These are phyloP conservation scores for Vimba vimba DNA, from an alignment of 2,113 vertebrate genomes.

Conservation along the genomic window DNA sequence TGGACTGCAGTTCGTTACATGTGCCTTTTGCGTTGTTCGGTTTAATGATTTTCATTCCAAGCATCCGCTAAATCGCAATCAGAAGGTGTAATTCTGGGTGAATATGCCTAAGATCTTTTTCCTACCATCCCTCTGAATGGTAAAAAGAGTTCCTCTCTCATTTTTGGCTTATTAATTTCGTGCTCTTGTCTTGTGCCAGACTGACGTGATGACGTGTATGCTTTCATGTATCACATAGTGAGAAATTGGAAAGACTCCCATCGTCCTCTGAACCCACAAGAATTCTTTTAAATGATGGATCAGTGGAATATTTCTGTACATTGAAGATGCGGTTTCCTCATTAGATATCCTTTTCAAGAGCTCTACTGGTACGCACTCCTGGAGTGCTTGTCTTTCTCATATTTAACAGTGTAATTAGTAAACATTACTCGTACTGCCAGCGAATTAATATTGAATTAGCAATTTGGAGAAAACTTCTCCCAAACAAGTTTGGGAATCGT, in stretches of 20 bases:
- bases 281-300: conserved; percentile 39
- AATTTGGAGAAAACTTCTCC: conserved; percentile 59
- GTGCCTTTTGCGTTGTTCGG: neutral
- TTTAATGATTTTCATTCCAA: neutral
- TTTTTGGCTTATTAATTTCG: neutral
- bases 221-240: conserved; percentile 13
- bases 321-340: conserved; percentile 18
- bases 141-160: neutral
- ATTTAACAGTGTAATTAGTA: conserved; percentile 23
- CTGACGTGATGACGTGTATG: neutral
- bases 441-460: conserved; percentile 65
- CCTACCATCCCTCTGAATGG: neutral
- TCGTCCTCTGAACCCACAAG: neutral
- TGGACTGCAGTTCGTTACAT: conserved; percentile 21
- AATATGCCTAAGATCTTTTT: neutral
- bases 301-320: conserved; percentile 33
- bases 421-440: conserved; percentile 48
- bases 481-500: conserved; percentile 54
- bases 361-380: conserved; percentile 2
- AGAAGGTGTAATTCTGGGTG: neutral
- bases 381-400: neutral
- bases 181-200: neutral
- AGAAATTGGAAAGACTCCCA: conserved; percentile 13
- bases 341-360: conserved; percentile 24
- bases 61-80: neutral